These are phyloP conservation scores for Drosophila funebris DNA, from an alignment of 1,140 invertebrate species.

Conservation along the genomic window DNA sequence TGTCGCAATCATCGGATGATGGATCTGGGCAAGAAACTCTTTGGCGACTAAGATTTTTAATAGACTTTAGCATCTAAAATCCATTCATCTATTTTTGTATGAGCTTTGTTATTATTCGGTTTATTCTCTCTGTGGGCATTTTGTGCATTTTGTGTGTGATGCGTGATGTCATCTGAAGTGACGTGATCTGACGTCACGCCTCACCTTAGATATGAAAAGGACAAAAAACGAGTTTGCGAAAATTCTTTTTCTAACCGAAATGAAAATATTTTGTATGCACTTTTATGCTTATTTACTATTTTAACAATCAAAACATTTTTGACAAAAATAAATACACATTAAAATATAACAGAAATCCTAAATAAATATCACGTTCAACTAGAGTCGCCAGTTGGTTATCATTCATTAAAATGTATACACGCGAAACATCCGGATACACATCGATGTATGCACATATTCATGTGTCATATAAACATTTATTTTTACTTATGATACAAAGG, in stretches of 20 bases:
- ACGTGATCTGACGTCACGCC: conserved; percentile 14
- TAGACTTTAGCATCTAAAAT: neutral
- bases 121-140: conserved; percentile 24
- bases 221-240: neutral
- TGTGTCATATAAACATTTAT: conserved; percentile 34
- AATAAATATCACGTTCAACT: conserved; percentile 51
- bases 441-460: conserved; percentile 1
- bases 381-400: conserved; percentile 39
- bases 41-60: conserved; percentile 88
- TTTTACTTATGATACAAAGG: conserved; percentile 24
- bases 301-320: conserved; percentile 59
- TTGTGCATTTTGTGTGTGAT: conserved; percentile 27
- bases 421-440: neutral
- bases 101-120: conserved; percentile 32
- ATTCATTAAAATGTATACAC: conserved; percentile 36
- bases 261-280: conserved; percentile 69
- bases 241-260: conserved; percentile 23
- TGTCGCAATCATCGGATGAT: conserved; percentile 94
- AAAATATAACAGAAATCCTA: conserved; percentile 26
- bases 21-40: conserved; percentile 93
- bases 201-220: conserved; percentile 21
- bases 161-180: conserved; percentile 26
- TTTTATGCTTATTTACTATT: conserved; percentile 64
- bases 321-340: conserved; percentile 28
- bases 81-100: conserved; percentile 32